Percentiles rank a stretch among this genome's conserved stretches.
These are phyloP conservation scores for Macquaria australasica DNA, from an alignment of 2,113 vertebrate species.

Conservation along the genomic window DNA sequence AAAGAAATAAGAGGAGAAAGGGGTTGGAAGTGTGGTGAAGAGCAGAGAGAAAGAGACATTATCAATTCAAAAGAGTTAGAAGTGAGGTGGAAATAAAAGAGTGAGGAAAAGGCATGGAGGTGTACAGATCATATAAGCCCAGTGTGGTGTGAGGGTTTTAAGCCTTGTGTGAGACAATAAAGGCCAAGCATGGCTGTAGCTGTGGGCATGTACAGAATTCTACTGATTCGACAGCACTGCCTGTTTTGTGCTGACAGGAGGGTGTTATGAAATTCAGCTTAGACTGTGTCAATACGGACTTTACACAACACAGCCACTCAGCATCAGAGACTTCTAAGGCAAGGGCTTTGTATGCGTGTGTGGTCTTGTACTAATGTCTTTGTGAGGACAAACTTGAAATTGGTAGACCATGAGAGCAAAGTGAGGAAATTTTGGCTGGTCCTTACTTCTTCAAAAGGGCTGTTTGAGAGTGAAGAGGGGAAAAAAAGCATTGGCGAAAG, in stretches of 20 bases:
- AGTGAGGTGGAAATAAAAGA: constrained; percentile 25
- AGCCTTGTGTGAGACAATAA: background rate
- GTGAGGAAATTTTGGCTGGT: background rate
- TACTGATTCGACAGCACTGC: constrained; percentile 21
- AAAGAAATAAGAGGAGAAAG: constrained; percentile 14
- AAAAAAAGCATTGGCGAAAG: background rate
- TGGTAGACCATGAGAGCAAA: background rate
- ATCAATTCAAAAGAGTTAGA: background rate
- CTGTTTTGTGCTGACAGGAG: constrained; percentile 41
- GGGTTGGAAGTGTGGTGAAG: constrained; percentile 8
- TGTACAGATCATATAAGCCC: constrained; percentile 40
- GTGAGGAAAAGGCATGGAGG: constrained; percentile 8
- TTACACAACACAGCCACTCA: constrained; percentile 27
- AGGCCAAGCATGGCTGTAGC: constrained; percentile 11
- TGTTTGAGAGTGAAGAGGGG: background rate
- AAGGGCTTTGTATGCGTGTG: background rate
- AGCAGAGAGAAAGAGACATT: constrained; percentile 16
- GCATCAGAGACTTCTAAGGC: constrained; percentile 17
- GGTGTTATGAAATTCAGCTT: constrained; percentile 19
- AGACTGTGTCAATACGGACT: constrained; percentile 34
- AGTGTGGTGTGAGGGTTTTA: constrained; percentile 29
- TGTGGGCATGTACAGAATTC: constrained; percentile 10
- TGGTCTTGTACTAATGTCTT: background rate
- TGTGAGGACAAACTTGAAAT: background rate
- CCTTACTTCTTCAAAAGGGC: background rate